Evolutionary conservation across 2,888 invertebrate genomes (phyloP).

Genomic region (Torymus aiolomorphi): DNA sequence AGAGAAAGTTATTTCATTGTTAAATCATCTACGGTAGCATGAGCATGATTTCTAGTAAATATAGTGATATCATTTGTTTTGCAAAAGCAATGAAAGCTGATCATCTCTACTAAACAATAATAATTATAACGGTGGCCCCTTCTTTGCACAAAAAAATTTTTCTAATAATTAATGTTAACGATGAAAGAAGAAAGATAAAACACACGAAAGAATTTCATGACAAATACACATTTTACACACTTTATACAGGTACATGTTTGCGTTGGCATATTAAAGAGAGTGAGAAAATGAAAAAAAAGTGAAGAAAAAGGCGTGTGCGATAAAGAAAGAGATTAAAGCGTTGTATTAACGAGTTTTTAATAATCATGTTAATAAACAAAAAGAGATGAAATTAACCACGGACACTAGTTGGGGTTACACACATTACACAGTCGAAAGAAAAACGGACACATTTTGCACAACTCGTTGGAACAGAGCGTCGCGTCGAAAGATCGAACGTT

Average conservation of each 20-base stretch:
- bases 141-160: constrained; percentile 45
- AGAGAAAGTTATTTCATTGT: too few species aligned
- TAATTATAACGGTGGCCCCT: constrained; percentile 16
- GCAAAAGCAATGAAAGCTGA: constrained; percentile 13
- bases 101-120: constrained; percentile 26
- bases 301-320: constrained; percentile 42
- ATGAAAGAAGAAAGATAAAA: not conserved
- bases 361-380: constrained; percentile 61
- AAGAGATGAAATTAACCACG: constrained; percentile 32
- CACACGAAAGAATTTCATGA: constrained; percentile 60
- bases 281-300: constrained; percentile 24
- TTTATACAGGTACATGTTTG: constrained; percentile 59
- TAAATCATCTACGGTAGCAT: too few species aligned
- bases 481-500: constrained; percentile 14
- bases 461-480: constrained; percentile 46
- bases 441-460: constrained; percentile 35
- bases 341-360: constrained; percentile 64
- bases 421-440: constrained; percentile 57
- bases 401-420: constrained; percentile 59
- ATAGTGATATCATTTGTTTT: too few species aligned
- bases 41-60: too few species aligned
- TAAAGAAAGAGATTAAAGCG: constrained; percentile 51
- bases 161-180: constrained; percentile 9
- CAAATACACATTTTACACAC: constrained; percentile 60
- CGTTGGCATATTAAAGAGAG: constrained; percentile 39